Base-by-base conservation (phyloP, 2,797 vertebrate species). In the Alosa sapidissima region DNA sequence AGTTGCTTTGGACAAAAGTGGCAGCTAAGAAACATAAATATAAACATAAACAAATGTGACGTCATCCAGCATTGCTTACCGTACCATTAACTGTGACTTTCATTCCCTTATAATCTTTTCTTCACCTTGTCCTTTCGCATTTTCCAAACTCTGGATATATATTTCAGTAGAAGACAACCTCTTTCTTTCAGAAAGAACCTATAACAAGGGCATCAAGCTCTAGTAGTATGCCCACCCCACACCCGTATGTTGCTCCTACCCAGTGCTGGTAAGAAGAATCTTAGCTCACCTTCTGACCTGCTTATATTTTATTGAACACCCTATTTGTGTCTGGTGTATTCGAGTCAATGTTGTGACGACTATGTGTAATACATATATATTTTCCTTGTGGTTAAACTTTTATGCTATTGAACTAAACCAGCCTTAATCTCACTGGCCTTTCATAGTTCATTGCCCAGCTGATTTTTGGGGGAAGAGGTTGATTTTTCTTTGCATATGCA, bases 291-390 rank as follows among this genome's bases (percentile, higher is more conserved):
- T 19, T 41, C 33, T 14, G 3, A 16, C 68, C 19, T 14, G 13
- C 68, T 41, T 75, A 36, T 16, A 75, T 75, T 75, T 72, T 75
- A 75, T 75, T 75, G 13, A 72, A 72, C 68, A 33, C 33, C 8
- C 19, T 58, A 4, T 75, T 2, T 3, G 33, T 24, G 7, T 11
- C 60, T 28, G 24, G 9, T 28, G 7, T 10, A 24, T 65, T 65
- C 0, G 9, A 65, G n/a, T 7, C 16, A 21, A 28, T 21, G n/a
- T 28, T 65, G 21, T 75, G 33, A 28, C 28, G 28, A 28, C 28
- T 41, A 41, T 75, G 33, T 41, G 5, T 75, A 4, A 45, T 75
- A 41, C 68, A 45, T 65, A 9, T 24, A 24, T 45, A 41, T 75
- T 75, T 62, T 75, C 33, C 14, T 75, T 75, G 68, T 36, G 6